A percentile compares a stretch with the other conserved stretches of the same genome.
phyloP scores from a whole-genome alignment of 2,113 vertebrate species.

The Indicator indicator region DNA sequence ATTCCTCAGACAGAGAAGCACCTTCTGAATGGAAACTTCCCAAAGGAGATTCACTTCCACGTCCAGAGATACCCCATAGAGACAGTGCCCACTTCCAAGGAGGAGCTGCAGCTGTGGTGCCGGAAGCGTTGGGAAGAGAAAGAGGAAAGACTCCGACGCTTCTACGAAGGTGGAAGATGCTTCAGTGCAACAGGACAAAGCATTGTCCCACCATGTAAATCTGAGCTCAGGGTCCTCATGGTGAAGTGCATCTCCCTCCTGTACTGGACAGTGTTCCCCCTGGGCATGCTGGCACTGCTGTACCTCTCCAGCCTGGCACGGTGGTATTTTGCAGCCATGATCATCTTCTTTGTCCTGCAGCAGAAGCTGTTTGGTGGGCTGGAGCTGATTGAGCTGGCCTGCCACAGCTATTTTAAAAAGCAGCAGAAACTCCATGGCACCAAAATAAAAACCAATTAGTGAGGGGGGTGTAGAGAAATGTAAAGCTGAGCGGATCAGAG shows the following conservation, averaged over 20 bases:
- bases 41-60: constrained; percentile 95
- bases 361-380: constrained; percentile 89
- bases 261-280: constrained; percentile 89
- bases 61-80: constrained; percentile 84
- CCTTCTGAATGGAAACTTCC: constrained; percentile 89
- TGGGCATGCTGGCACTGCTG: constrained; percentile 76
- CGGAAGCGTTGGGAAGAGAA: constrained; percentile 93
- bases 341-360: constrained; percentile 82
- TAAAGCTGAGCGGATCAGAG: neutral
- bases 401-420: constrained; percentile 82
- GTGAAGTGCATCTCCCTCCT: constrained; percentile 87
- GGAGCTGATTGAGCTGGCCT: constrained; percentile 91
- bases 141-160: constrained; percentile 85
- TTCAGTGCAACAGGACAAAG: constrained; percentile 78
- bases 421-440: constrained; percentile 35
- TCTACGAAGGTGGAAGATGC: constrained; percentile 82
- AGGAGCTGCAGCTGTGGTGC: constrained; percentile 91
- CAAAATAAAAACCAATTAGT: constrained; percentile 74
- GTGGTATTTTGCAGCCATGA: constrained; percentile 83
- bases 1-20: constrained; percentile 95
- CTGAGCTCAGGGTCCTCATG: constrained; percentile 85
- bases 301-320: constrained; percentile 81
- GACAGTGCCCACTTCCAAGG: constrained; percentile 78
- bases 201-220: constrained; percentile 89
- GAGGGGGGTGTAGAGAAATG: neutral